These are phyloP conservation scores for Lysandra bellargus DNA, from an alignment of 2,888 invertebrate species.

Conservation along the genomic window DNA sequence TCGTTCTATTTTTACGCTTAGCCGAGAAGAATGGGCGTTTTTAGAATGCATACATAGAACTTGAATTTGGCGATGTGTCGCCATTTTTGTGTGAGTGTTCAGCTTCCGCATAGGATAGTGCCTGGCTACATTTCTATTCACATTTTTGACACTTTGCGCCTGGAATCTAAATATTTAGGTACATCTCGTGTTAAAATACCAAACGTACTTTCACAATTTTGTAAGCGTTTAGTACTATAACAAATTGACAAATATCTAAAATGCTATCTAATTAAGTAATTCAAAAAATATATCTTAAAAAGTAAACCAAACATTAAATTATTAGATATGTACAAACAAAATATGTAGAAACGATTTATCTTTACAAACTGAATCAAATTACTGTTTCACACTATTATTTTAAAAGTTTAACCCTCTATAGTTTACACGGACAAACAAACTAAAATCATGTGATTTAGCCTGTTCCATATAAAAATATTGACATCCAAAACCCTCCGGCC, in stretches of 20 bases:
- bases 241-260: not conserved
- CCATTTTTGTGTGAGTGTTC: not conserved
- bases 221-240: not conserved
- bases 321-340: too few species aligned
- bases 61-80: conserved; percentile 4
- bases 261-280: not conserved
- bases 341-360: too few species aligned
- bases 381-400: too few species aligned
- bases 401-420: not conserved
- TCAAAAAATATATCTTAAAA: not conserved
- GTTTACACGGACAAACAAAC: not conserved
- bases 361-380: too few species aligned
- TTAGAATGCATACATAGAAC: conserved; percentile 1
- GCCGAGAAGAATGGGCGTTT: conserved; percentile 37
- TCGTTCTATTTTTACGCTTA: conserved; percentile 40
- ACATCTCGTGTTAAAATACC: not conserved
- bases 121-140: not conserved
- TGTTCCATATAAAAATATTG: not conserved
- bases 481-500: not conserved
- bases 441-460: not conserved
- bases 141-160: not conserved
- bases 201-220: too few species aligned
- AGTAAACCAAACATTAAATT: not conserved
- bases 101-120: not conserved
- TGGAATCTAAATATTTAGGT: not conserved